Conservation (phyloP, 2,113 vertebrate species). For the Nicator chloris region DNA sequence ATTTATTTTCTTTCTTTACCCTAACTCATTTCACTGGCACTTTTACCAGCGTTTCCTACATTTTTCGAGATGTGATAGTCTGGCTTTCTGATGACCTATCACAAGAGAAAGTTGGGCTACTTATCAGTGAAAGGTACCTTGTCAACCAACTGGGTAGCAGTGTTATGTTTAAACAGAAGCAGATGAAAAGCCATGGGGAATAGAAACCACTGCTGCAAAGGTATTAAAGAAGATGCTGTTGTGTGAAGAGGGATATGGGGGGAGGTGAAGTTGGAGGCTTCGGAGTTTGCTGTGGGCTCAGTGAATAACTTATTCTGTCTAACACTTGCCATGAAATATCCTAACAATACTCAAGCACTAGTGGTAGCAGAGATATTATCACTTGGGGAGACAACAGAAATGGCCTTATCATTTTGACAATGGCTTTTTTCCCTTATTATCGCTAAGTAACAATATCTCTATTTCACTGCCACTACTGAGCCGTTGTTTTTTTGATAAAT, state of each 20-base stretch:
- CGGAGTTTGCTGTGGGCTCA: conserved; percentile 44
- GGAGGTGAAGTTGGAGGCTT: conserved; percentile 12
- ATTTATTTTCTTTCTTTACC: background rate
- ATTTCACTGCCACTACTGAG: conserved; percentile 27
- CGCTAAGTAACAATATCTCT: conserved; percentile 61
- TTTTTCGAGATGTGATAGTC: conserved; percentile 19
- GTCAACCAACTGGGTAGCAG: background rate
- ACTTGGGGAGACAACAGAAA: conserved; percentile 66
- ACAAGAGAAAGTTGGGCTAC: conserved; percentile 10
- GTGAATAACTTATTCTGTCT: conserved; percentile 54
- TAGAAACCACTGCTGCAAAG: background rate
- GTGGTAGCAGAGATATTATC: conserved; percentile 62
- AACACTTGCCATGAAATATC: conserved; percentile 64
- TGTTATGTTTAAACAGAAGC: conserved; percentile 28
- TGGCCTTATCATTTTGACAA: conserved; percentile 68
- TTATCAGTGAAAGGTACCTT: conserved; percentile 60
- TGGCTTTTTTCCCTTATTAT: conserved; percentile 64
- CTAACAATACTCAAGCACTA: conserved; percentile 48
- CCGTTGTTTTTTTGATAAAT: conserved; percentile 61
- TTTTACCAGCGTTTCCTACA: conserved; percentile 13
- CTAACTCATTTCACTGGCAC: conserved; percentile 2
- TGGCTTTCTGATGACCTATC: conserved; percentile 26
- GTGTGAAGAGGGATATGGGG: background rate
- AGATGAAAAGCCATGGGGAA: conserved; percentile 24
- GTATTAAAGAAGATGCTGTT: conserved; percentile 36